These are phyloP conservation scores for Trichogramma dendrolimi DNA, from an alignment of 2,888 invertebrate genomes.

Conservation along the genomic window DNA sequence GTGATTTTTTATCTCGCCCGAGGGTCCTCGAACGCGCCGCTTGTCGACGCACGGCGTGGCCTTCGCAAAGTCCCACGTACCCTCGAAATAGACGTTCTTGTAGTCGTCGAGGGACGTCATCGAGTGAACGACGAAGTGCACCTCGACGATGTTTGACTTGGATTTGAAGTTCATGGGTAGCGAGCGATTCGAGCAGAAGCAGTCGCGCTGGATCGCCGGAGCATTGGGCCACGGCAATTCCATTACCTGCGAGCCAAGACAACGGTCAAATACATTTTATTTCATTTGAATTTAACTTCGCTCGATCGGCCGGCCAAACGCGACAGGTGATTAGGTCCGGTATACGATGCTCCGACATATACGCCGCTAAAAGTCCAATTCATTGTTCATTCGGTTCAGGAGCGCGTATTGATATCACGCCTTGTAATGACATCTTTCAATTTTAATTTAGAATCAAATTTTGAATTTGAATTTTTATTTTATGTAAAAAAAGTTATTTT, in stretches of 20 bases:
- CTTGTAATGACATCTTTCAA: no score
- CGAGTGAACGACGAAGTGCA: conserved; percentile 75
- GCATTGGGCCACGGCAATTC: conserved; percentile 72
- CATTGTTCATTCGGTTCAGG: no score
- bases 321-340: no score
- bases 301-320: no score
- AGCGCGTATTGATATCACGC: no score
- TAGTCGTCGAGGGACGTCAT: conserved; percentile 86
- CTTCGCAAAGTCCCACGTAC: conserved; percentile 75
- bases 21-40: conserved; percentile 68
- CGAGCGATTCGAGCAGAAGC: conserved; percentile 67
- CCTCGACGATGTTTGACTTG: conserved; percentile 70
- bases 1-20: conserved; percentile 69
- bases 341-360: no score
- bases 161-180: conserved; percentile 75
- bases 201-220: conserved; percentile 71
- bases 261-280: no score
- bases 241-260: conserved; percentile 57
- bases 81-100: conserved; percentile 78
- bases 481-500: no score
- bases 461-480: no score
- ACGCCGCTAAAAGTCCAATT: no score
- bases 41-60: conserved; percentile 68
- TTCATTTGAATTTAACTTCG: no score
- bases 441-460: no score